Conservation (phyloP, 2,113 vertebrate species). For the Sarotherodon lohbergeri region DNA sequence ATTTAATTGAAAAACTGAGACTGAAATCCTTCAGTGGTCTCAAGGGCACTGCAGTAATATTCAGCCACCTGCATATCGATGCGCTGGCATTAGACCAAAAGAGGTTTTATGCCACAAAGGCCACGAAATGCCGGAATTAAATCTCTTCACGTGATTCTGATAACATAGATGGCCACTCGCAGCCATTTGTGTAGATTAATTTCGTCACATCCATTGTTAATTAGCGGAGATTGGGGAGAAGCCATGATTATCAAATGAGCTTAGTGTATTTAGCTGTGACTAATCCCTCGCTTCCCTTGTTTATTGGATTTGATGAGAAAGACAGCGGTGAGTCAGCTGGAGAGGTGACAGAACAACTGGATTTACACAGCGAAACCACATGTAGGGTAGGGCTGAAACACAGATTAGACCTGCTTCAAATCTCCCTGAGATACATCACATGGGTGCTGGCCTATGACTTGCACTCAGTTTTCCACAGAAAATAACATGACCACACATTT, state of each 20-base stretch:
- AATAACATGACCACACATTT: neutral
- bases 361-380: constrained; percentile 13
- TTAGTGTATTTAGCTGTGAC: constrained; percentile 49
- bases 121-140: constrained; percentile 3
- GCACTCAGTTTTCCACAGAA: neutral
- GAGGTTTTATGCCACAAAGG: neutral
- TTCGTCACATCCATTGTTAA: constrained; percentile 52
- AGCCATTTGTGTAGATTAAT: constrained; percentile 50
- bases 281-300: constrained; percentile 57
- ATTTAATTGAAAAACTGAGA: neutral
- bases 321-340: constrained; percentile 53
- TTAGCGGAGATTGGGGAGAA: constrained; percentile 51
- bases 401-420: neutral
- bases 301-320: constrained; percentile 50
- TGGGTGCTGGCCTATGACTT: neutral
- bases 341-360: constrained; percentile 54
- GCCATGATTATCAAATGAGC: constrained; percentile 57
- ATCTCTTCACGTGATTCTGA: constrained; percentile 9
- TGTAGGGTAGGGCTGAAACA: neutral
- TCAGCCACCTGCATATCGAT: constrained; percentile 3
- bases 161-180: constrained; percentile 13
- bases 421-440: neutral
- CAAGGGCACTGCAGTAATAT: neutral
- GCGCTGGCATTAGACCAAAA: neutral
- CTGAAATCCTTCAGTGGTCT: neutral